Evolutionary conservation across 2,888 invertebrate genomes (phyloP).

Genomic region (Cataglyphis cursor): DNA sequence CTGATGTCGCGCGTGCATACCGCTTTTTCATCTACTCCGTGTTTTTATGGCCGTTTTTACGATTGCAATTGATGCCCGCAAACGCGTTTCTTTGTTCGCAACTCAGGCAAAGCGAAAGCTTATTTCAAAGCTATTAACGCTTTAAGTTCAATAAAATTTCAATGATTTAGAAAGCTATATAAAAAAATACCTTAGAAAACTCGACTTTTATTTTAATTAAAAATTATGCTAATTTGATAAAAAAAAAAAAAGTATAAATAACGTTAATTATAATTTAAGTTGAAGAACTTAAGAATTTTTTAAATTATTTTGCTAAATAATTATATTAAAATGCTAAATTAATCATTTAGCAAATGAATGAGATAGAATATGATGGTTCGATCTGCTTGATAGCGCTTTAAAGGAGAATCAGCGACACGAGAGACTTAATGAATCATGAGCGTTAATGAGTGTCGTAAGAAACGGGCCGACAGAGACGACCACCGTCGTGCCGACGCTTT

Average conservation of each 20-base stretch:
- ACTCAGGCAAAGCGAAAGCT: background rate
- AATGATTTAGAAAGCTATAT: background rate
- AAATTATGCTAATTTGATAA: background rate
- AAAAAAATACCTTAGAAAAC: background rate
- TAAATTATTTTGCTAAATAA: too few relatives aligned
- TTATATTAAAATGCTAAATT: too few relatives aligned
- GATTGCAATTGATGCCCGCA: constrained; percentile 50
- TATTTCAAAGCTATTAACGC: background rate
- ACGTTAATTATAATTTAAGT: background rate
- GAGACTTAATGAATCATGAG: constrained; percentile 57
- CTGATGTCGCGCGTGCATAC: background rate
- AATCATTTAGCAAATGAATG: background rate
- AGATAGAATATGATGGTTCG: too few relatives aligned
- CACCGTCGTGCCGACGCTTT: background rate
- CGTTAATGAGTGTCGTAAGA: constrained; percentile 60
- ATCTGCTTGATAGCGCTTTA: constrained; percentile 2
- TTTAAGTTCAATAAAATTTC: background rate
- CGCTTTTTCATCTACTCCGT: constrained; percentile 46
- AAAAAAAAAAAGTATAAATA: background rate
- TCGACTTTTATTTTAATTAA: background rate
- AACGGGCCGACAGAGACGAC: constrained; percentile 20
- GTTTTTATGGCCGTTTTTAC: constrained; percentile 55
- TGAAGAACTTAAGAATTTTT: background rate
- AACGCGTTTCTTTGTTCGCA: background rate
- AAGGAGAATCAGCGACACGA: constrained; percentile 35